These are phyloP conservation scores for Choreutis nemorana DNA, from an alignment of 2,888 invertebrate genomes.

Conservation along the genomic window DNA sequence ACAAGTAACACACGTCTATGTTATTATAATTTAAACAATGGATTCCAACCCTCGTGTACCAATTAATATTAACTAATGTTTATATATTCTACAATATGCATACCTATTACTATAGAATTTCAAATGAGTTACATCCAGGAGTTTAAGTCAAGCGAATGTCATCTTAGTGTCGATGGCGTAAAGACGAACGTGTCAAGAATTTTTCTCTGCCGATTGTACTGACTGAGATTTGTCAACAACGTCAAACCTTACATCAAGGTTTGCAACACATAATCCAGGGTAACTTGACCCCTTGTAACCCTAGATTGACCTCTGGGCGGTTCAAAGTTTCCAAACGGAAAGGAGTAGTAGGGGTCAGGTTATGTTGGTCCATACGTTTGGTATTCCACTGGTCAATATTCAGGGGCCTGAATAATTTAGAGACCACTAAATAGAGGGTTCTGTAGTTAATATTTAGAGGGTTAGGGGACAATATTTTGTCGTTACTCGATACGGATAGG, in stretches of 20 bases:
- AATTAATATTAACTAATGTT: no score
- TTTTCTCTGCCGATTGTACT: no score
- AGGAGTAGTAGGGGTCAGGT: slow-evolving; percentile 13
- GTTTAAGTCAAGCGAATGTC: no score
- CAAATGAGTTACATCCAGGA: no score
- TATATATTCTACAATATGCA: no score
- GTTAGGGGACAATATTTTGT: slow-evolving; percentile 45
- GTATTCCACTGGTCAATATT: slow-evolving; percentile 44
- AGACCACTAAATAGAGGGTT: slow-evolving; percentile 45
- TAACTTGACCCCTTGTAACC: slow-evolving; percentile 2
- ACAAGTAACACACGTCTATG: no score
- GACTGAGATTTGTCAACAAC: slow-evolving; percentile 20
- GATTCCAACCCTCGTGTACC: no score
- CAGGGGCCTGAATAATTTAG: slow-evolving; percentile 48
- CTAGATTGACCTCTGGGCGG: not conserved
- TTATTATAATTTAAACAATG: no score
- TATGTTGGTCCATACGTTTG: slow-evolving; percentile 24
- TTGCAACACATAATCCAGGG: slow-evolving; percentile 11
- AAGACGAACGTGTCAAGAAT: no score
- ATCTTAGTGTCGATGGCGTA: no score
- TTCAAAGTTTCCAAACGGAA: no score
- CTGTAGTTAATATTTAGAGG: slow-evolving; percentile 50
- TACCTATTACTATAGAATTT: no score
- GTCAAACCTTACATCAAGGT: slow-evolving; percentile 12
- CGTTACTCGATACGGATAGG: slow-evolving; percentile 26